phyloP scores from a whole-genome alignment of 1,140 invertebrate species.

The Tetramorium alpestre region DNA sequence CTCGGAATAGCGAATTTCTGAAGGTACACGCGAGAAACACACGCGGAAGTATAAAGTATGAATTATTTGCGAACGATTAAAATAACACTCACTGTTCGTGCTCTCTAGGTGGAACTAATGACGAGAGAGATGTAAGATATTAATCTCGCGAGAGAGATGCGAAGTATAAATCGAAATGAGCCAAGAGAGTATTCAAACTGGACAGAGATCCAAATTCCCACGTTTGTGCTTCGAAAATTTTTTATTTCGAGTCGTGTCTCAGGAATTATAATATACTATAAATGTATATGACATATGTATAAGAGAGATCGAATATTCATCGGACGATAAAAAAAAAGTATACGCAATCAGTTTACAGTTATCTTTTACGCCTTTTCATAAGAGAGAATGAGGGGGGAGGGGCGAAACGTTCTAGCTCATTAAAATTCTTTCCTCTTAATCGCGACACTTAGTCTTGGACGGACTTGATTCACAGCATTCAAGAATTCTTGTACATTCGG shows the following conservation, averaged over 20 bases:
- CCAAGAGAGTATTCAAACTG: neutral
- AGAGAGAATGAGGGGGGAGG: neutral
- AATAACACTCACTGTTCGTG: conserved; percentile 34
- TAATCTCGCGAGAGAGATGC: conserved; percentile 52
- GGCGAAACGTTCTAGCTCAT: neutral
- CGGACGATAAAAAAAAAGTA: neutral
- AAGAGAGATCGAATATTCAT: neutral
- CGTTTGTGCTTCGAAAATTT: neutral
- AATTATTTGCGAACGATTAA: conserved; percentile 68
- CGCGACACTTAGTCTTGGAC: neutral
- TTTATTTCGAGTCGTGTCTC: neutral
- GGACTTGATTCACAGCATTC: neutral
- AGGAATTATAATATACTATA: neutral
- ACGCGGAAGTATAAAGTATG: conserved; percentile 45
- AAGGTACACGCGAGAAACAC: conserved; percentile 2
- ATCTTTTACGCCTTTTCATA: neutral
- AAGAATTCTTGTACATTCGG: neutral
- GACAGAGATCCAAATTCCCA: neutral
- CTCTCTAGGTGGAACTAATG: conserved; percentile 66
- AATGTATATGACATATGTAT: neutral
- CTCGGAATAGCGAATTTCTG: conserved; percentile 1
- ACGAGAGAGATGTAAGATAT: conserved; percentile 63
- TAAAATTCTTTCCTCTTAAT: neutral
- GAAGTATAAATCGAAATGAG: neutral
- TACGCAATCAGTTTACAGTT: neutral